These are phyloP conservation scores for Copidosoma aretas DNA, from an alignment of 2,888 invertebrate species.

Conservation along the genomic window DNA sequence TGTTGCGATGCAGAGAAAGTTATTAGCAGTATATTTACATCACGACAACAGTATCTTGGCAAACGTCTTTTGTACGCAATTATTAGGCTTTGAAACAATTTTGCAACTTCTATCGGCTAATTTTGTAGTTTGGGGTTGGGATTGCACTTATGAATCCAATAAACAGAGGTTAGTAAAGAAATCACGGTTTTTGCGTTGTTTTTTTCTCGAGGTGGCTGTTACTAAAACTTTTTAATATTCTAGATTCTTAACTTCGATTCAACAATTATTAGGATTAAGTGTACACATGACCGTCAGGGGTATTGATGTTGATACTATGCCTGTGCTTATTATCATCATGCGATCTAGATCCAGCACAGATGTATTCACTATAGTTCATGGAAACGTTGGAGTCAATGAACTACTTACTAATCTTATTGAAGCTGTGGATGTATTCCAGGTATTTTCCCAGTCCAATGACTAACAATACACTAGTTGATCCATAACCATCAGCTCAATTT, in stretches of 20 bases:
- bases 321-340: constrained; percentile 88
- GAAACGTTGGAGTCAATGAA: constrained; percentile 89
- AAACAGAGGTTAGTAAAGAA: constrained; percentile 71
- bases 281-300: constrained; percentile 85
- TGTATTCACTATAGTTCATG: constrained; percentile 88
- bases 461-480: background rate
- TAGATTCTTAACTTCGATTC: constrained; percentile 79
- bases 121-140: constrained; percentile 97
- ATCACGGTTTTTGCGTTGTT: constrained; percentile 16
- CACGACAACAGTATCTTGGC: constrained; percentile 94
- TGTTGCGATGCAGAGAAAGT: constrained; percentile 75
- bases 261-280: constrained; percentile 78
- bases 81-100: constrained; percentile 89
- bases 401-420: constrained; percentile 86
- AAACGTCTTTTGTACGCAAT: constrained; percentile 96
- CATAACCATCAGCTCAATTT: constrained; percentile 51
- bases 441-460: constrained; percentile 30
- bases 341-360: constrained; percentile 87
- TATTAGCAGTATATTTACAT: constrained; percentile 94
- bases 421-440: constrained; percentile 80
- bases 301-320: constrained; percentile 86
- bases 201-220: background rate
- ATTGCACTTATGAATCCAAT: constrained; percentile 88
- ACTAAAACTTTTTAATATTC: constrained; percentile 35
- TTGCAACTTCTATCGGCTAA: constrained; percentile 87